These are phyloP conservation scores for Syngnathus acus DNA, from an alignment of 2,797 vertebrate species.

Conservation along the genomic window DNA sequence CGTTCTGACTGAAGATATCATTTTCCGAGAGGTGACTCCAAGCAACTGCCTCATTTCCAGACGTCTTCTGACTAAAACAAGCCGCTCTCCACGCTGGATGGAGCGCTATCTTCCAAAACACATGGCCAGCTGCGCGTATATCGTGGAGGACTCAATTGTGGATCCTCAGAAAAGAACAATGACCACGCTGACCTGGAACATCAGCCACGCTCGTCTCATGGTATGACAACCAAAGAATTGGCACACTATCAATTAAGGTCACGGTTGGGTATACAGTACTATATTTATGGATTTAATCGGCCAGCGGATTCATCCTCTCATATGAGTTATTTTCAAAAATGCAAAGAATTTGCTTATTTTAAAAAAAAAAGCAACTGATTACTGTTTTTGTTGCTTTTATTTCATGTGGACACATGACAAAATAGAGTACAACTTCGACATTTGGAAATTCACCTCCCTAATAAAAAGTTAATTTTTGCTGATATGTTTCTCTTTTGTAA, in stretches of 20 bases:
- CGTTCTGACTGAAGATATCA: slow-evolving; percentile 92
- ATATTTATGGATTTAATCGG: too few relatives aligned
- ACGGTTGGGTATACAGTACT: not conserved
- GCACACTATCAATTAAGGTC: not conserved
- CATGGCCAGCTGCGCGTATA: slow-evolving; percentile 87
- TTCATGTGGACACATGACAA: too few relatives aligned
- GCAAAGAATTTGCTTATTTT: too few relatives aligned
- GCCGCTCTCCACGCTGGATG: slow-evolving; percentile 88
- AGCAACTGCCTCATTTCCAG: slow-evolving; percentile 89
- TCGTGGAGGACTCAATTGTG: slow-evolving; percentile 94
- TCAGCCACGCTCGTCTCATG: slow-evolving; percentile 90
- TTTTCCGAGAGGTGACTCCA: slow-evolving; percentile 89
- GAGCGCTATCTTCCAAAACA: slow-evolving; percentile 87
- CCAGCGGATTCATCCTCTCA: too few relatives aligned
- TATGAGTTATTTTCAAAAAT: too few relatives aligned
- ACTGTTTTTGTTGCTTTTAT: too few relatives aligned
- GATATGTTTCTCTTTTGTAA: too few relatives aligned
- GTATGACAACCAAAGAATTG: slow-evolving; percentile 51
- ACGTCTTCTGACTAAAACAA: slow-evolving; percentile 95
- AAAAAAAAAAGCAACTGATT: too few relatives aligned
- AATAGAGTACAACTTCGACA: too few relatives aligned
- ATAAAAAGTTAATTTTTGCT: too few relatives aligned
- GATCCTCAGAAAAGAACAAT: slow-evolving; percentile 87
- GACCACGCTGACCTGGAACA: slow-evolving; percentile 95
- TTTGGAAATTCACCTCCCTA: too few relatives aligned